Base-by-base conservation (phyloP, 2,113 vertebrate species). In the Nematolebias whitei region DNA sequence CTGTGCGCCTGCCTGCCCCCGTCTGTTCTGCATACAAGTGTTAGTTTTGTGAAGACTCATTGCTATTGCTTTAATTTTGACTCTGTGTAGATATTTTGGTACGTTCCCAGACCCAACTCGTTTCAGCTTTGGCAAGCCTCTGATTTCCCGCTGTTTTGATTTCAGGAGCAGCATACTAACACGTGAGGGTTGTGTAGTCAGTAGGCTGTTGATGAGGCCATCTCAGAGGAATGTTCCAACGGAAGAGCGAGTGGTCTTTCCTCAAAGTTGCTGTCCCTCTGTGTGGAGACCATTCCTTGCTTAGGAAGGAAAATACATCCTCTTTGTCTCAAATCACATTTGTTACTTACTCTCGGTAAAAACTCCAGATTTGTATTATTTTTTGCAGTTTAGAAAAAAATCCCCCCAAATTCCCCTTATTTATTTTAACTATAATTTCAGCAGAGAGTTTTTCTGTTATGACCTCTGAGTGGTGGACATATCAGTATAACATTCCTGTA, bases 201-300 rank as follows among this genome's bases (percentile, higher is more conserved):
- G 61, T 39, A 63, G 63, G 50, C 24, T 55, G 71, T 71, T 50
- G 38, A 32, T 85, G 83, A 84, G 47, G 22, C 16, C 61, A 82
- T 43, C 29, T 66, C 39, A 41, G 9, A 79, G 67, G 76, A 88
- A 88, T 87, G 79, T 71, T 67, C 40, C 26, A 63, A 50, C 64
- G 63, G 63, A 63, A 72, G 45, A 66, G 40, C 53, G 26, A 67
- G 38, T 43, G n/a, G 53, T 57, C 60, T 20, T 32, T 59, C 50
- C 38, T 73, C 57, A 51, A n/a, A 66, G 56, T 53, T 57, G 35
- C 58, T 39, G 44, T 50, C 67, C 24, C 62, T 60, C 40, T 45
- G 49, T 58, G 50, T 64, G 48, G 49, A 41, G 71, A 63, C 72
- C 16, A 14, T 20, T 29, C 12, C 45, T 22, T 29, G 23, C 44